phyloP scores from a whole-genome alignment of 2,888 invertebrate species.

The Ditylenchus weischeri region DNA sequence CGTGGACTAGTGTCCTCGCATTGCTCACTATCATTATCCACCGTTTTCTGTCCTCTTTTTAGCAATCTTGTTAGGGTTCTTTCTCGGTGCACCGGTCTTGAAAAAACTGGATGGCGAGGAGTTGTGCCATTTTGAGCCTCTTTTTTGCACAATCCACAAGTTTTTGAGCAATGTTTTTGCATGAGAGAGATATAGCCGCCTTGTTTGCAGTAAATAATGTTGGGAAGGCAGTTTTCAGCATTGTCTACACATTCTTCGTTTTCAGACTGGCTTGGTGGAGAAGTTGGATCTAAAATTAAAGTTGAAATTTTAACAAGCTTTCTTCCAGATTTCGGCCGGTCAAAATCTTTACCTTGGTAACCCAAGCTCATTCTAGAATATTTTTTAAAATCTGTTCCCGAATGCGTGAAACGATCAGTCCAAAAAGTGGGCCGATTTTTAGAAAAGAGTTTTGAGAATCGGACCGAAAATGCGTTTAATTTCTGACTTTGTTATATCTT shows the following conservation, averaged over 20 bases:
- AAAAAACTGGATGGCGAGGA: neutral
- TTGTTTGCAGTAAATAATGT: neutral
- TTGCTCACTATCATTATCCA: neutral
- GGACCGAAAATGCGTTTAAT: no score
- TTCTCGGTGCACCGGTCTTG: neutral
- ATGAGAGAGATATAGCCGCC: neutral
- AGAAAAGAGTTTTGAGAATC: no score
- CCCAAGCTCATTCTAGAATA: no score
- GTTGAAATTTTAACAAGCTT: no score
- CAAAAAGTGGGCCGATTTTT: no score
- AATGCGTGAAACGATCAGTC: no score
- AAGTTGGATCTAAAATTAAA: no score
- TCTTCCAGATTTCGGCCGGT: no score
- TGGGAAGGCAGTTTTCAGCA: slow-evolving; percentile 2
- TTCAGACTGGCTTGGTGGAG: neutral
- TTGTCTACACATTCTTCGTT: neutral
- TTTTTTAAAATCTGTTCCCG: no score
- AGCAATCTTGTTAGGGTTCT: neutral
- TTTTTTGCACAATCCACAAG: neutral
- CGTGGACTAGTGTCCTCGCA: neutral
- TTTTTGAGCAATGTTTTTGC: slow-evolving; percentile 1
- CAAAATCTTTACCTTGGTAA: no score
- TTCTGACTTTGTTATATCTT: no score
- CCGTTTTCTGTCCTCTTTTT: neutral
- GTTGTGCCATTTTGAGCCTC: neutral